These are phyloP conservation scores for Heliconius aoede DNA, from an alignment of 2,888 invertebrate species.

Conservation along the genomic window DNA sequence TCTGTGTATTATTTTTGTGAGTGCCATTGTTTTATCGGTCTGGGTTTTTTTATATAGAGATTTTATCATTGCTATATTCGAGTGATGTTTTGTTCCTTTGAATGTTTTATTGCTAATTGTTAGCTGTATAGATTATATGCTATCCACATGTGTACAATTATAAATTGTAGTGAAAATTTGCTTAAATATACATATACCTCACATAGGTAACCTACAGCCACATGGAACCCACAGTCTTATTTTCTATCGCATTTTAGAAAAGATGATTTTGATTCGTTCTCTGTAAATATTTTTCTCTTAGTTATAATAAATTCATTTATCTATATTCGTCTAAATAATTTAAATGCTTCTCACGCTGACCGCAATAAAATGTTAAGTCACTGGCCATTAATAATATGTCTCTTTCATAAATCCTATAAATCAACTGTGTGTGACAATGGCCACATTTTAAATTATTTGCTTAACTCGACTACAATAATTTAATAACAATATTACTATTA, in stretches of 20 bases:
- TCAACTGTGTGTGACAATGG: not conserved
- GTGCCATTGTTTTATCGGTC: constrained; percentile 32
- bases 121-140: not conserved
- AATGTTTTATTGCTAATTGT: constrained; percentile 1
- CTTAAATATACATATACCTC: not conserved
- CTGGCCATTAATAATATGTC: constrained; percentile 3
- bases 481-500: not conserved
- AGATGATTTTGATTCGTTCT: too few relatives aligned
- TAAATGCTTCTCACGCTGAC: constrained; percentile 45
- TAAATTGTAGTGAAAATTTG: not conserved
- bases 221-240: not conserved
- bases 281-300: too few relatives aligned
- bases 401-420: constrained; percentile 12
- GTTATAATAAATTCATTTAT: not conserved
- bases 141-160: not conserved
- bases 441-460: not conserved
- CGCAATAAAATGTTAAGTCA: constrained; percentile 42
- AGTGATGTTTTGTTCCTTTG: constrained; percentile 1
- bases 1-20: constrained; percentile 31
- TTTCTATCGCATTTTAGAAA: too few relatives aligned
- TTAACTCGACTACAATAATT: not conserved
- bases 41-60: constrained; percentile 1
- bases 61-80: constrained; percentile 11
- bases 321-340: not conserved
- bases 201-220: not conserved